Percentiles rank a stretch among this genome's conserved stretches.
Evolutionary conservation across 2,797 vertebrate species (phyloP).

Genomic region (Acanthiza pusilla): DNA sequence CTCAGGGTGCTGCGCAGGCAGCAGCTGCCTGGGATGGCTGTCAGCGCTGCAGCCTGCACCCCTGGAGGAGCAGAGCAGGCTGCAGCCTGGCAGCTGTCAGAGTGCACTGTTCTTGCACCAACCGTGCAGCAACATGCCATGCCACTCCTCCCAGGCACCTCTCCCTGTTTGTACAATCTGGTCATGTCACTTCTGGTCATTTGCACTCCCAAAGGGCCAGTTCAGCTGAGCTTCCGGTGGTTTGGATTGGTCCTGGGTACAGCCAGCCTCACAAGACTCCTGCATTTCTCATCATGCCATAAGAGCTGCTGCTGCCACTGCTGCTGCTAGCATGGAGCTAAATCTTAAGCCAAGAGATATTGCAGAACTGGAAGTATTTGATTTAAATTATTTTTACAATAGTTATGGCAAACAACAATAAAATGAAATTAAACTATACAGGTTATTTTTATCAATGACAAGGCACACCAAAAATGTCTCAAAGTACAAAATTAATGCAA

Average conservation of each 20-base stretch:
- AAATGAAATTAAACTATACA: neutral
- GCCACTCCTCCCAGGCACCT: fast-evolving
- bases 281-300: fast-evolving
- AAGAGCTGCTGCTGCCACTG: neutral
- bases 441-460: neutral
- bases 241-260: neutral
- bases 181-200: neutral
- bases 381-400: neutral
- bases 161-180: neutral
- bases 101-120: fast-evolving
- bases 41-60: neutral
- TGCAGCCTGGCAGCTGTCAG: fast-evolving
- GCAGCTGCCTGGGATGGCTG: neutral
- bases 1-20: neutral
- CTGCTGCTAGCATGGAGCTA: neutral
- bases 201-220: neutral
- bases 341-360: neutral
- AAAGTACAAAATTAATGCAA: neutral
- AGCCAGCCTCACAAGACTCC: fast-evolving
- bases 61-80: neutral
- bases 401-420: neutral
- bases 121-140: fast-evolving
- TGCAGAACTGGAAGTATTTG: neutral
- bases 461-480: neutral
- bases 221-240: neutral